These are phyloP conservation scores for Pocota personata DNA, from an alignment of 2,888 invertebrate genomes.

Conservation along the genomic window DNA sequence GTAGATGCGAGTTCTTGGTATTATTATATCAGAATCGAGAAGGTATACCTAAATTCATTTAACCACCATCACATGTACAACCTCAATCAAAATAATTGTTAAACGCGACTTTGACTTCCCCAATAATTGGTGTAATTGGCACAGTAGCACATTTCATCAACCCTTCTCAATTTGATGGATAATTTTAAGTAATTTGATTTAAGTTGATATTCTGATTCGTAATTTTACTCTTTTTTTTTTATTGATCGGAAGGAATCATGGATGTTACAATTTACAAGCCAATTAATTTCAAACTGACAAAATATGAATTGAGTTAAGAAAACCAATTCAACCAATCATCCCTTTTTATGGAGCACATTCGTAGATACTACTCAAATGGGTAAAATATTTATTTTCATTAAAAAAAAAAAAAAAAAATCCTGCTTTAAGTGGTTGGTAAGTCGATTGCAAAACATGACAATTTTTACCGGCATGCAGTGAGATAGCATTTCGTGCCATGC, in stretches of 20 bases:
- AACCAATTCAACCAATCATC: slow-evolving; percentile 22
- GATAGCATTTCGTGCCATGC: slow-evolving; percentile 1
- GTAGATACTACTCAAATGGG: not conserved
- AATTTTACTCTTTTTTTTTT: not conserved
- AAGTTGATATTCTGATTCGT: not conserved
- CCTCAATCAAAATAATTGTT: not conserved
- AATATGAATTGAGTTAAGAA: slow-evolving; percentile 54
- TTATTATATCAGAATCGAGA: too few species aligned
- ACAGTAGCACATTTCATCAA: not conserved
- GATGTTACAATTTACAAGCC: slow-evolving; percentile 36
- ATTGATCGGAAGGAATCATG: not conserved
- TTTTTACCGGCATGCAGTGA: not conserved
- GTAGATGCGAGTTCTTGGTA: too few species aligned
- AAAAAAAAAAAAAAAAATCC: slow-evolving; percentile 8
- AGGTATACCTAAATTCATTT: too few species aligned
- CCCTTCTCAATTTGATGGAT: slow-evolving; percentile 14
- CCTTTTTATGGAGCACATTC: not conserved
- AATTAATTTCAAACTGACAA: slow-evolving; percentile 45
- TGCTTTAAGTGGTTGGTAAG: not conserved
- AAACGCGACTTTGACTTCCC: not conserved
- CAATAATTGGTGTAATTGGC: not conserved
- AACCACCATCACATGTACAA: not conserved
- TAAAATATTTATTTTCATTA: slow-evolving; percentile 21
- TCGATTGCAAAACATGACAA: slow-evolving; percentile 25
- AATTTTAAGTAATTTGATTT: slow-evolving; percentile 35